phyloP scores from a whole-genome alignment of 2,888 invertebrate species.

The Schizaphis graminum region DNA sequence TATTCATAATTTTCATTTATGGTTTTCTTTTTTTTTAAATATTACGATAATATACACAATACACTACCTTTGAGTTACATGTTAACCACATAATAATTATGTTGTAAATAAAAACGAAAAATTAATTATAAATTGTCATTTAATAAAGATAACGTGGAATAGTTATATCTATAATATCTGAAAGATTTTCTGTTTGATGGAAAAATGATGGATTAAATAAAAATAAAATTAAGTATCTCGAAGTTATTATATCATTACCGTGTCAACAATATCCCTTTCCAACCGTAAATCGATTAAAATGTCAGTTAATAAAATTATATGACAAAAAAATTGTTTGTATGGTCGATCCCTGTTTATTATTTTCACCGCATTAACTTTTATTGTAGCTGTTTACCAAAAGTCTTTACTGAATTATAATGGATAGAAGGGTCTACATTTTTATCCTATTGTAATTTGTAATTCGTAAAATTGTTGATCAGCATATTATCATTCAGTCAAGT shows the following conservation, averaged over 20 bases:
- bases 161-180: not conserved
- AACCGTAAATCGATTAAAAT: constrained; percentile 26
- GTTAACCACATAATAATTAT: too few species aligned
- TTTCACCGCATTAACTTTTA: constrained; percentile 8
- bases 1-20: not conserved
- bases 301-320: constrained; percentile 24
- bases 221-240: not conserved
- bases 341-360: not conserved
- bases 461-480: not conserved
- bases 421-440: not conserved
- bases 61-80: not conserved
- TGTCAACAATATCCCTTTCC: not conserved
- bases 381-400: constrained; percentile 12
- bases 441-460: not conserved
- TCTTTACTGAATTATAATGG: not conserved
- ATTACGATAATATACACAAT: too few species aligned
- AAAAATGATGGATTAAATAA: not conserved
- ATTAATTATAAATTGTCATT: not conserved
- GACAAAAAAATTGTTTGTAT: constrained; percentile 24
- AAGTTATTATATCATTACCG: constrained; percentile 5
- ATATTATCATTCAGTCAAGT: not conserved
- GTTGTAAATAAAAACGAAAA: not conserved
- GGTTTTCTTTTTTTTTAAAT: too few species aligned
- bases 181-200: not conserved
- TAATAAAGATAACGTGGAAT: too few species aligned